These are phyloP conservation scores for Archips xylosteana DNA, from an alignment of 2,888 invertebrate genomes.

Conservation along the genomic window DNA sequence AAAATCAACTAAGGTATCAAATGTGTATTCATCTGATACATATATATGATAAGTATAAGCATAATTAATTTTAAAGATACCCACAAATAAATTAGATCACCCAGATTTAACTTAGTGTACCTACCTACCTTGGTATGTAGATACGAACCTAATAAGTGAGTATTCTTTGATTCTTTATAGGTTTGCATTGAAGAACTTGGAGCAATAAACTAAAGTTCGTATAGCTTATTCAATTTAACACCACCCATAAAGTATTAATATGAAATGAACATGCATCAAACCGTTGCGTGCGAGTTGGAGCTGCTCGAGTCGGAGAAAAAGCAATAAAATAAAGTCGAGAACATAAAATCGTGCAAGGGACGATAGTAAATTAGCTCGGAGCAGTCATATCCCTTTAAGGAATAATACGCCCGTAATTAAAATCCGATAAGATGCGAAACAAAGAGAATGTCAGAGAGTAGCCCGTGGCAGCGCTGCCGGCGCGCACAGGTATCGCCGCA, in stretches of 20 bases:
- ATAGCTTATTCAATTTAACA: conserved; percentile 37
- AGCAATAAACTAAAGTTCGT: conserved; percentile 19
- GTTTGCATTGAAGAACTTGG: conserved; percentile 2
- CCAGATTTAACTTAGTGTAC: too few species aligned
- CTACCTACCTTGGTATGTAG: too few species aligned
- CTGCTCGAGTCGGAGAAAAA: conserved; percentile 59
- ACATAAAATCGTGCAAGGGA: conserved; percentile 75
- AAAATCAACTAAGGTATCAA: too few species aligned
- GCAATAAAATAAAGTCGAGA: conserved; percentile 74
- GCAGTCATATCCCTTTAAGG: conserved; percentile 81
- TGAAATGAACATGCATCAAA: conserved; percentile 44
- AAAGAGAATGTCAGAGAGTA: conserved; percentile 72
- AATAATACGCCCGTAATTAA: conserved; percentile 82
- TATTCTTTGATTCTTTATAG: conserved; percentile 18
- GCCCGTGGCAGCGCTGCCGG: conserved; percentile 46
- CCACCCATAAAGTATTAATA: conserved; percentile 45
- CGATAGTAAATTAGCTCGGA: conserved; percentile 77
- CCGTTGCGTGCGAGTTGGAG: conserved; percentile 61
- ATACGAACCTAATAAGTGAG: not conserved
- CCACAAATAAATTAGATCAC: too few species aligned
- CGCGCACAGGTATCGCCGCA: conserved; percentile 25
- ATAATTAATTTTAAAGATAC: too few species aligned
- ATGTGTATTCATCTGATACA: too few species aligned
- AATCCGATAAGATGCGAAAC: conserved; percentile 84
- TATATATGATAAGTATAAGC: too few species aligned